Percentiles rank a stretch among this genome's conserved stretches.
These are phyloP conservation scores for Leuctra nigra DNA, from an alignment of 2,888 invertebrate species.

Conservation along the genomic window DNA sequence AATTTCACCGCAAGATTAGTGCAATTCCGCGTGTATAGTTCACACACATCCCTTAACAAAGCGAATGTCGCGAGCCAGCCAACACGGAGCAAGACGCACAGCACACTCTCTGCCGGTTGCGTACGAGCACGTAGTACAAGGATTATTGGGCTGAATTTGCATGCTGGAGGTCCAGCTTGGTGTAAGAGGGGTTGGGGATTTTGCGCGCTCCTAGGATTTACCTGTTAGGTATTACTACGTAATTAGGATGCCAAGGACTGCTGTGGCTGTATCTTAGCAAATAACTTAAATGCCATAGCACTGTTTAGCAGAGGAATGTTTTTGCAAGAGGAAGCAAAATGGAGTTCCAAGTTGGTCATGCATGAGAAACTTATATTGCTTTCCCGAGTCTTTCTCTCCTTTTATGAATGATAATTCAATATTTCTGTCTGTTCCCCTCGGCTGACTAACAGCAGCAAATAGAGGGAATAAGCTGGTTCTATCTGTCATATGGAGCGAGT, in stretches of 20 bases:
- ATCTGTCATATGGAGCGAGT: conserved; percentile 8
- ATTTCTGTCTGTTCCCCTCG: conserved; percentile 12
- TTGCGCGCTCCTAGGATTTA: too few relatives aligned
- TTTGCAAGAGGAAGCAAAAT: conserved; percentile 2
- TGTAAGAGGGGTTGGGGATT: too few relatives aligned
- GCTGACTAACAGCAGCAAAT: conserved; percentile 11
- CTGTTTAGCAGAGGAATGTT: neutral
- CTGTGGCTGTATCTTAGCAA: too few relatives aligned
- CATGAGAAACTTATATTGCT: conserved; percentile 2
- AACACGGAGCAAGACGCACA: too few relatives aligned
- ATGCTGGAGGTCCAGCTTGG: too few relatives aligned
- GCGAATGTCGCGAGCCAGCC: conserved; percentile 13
- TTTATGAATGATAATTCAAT: conserved; percentile 15
- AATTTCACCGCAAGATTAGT: too few relatives aligned
- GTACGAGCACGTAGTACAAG: too few relatives aligned
- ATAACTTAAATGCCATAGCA: too few relatives aligned
- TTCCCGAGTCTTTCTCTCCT: neutral
- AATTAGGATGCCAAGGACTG: too few relatives aligned
- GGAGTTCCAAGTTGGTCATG: neutral
- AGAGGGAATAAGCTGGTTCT: conserved; percentile 9
- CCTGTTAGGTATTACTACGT: too few relatives aligned
- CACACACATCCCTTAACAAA: neutral
- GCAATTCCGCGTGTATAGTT: neutral
- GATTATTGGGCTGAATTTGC: too few relatives aligned
- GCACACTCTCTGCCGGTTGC: too few relatives aligned